A percentile compares a stretch with the other conserved stretches of the same genome.
Conservation (phyloP, 1,140 invertebrate species). For the Anastrepha ludens region DNA sequence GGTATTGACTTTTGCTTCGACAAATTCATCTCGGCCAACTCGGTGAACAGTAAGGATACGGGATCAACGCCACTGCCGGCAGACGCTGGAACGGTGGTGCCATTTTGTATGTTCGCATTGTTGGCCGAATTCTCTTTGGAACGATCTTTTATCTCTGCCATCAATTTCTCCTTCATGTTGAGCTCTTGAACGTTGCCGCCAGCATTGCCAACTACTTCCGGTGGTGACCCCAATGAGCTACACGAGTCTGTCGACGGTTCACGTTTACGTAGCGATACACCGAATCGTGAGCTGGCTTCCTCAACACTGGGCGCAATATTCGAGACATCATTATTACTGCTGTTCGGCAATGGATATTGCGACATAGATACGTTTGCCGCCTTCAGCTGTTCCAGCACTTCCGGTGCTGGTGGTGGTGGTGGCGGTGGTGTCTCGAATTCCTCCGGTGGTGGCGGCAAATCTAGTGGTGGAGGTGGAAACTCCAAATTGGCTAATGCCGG, state of each 20-base stretch:
- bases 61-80: constrained; percentile 78
- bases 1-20: constrained; percentile 66
- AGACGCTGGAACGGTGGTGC: constrained; percentile 52
- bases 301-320: constrained; percentile 81
- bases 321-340: constrained; percentile 77
- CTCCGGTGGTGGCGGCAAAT: constrained; percentile 84
- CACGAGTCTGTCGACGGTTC: constrained; percentile 80
- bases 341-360: constrained; percentile 59
- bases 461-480: constrained; percentile 85
- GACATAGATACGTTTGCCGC: constrained; percentile 56
- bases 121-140: constrained; percentile 77
- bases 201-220: constrained; percentile 61
- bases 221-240: constrained; percentile 73
- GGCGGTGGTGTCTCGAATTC: constrained; percentile 76
- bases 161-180: constrained; percentile 86
- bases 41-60: constrained; percentile 85
- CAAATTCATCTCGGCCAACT: constrained; percentile 80
- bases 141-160: constrained; percentile 87
- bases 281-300: constrained; percentile 83
- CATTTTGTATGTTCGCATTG: constrained; percentile 59
- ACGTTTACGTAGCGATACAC: constrained; percentile 81
- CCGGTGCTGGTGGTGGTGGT: constrained; percentile 65
- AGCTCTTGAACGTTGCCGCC: constrained; percentile 56
- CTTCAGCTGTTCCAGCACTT: constrained; percentile 54
- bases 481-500: constrained; percentile 85